Conservation (phyloP, 2,113 vertebrate species). For the Melanerpes formicivorus region DNA sequence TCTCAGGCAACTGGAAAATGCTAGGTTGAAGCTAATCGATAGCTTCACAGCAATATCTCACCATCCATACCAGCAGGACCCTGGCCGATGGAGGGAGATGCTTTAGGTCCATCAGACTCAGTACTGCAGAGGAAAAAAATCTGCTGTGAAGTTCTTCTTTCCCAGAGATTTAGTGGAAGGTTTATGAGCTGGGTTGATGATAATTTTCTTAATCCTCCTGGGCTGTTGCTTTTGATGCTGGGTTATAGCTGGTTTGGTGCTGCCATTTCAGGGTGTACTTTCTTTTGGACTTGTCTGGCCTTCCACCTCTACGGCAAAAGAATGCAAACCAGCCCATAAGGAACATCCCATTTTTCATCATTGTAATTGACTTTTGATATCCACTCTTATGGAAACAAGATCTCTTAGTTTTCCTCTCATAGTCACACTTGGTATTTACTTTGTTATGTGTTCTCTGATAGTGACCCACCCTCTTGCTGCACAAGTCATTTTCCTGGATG, state of each 20-base stretch:
- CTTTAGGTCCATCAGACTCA: background rate
- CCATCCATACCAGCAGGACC: background rate
- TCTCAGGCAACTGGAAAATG: conserved; percentile 32
- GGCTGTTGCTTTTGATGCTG: background rate
- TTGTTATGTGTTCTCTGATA: conserved; percentile 46
- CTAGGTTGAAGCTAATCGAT: conserved; percentile 46
- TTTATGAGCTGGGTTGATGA: background rate
- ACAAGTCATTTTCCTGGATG: conserved; percentile 57
- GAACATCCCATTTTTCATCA: background rate
- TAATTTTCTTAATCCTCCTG: background rate
- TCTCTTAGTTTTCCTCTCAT: background rate
- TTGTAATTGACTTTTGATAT: background rate
- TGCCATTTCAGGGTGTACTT: background rate
- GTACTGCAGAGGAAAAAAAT: background rate
- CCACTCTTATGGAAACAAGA: background rate
- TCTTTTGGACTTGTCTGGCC: background rate
- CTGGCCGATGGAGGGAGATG: background rate
- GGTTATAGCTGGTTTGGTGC: background rate
- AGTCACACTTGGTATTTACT: conserved; percentile 28
- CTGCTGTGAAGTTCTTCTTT: background rate
- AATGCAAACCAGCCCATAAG: background rate
- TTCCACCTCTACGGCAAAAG: background rate
- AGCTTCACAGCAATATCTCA: conserved; percentile 1
- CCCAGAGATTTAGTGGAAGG: background rate
- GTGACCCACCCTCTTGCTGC: conserved; percentile 55